Conservation (phyloP, 2,113 vertebrate genomes). For the Bungarus multicinctus region DNA sequence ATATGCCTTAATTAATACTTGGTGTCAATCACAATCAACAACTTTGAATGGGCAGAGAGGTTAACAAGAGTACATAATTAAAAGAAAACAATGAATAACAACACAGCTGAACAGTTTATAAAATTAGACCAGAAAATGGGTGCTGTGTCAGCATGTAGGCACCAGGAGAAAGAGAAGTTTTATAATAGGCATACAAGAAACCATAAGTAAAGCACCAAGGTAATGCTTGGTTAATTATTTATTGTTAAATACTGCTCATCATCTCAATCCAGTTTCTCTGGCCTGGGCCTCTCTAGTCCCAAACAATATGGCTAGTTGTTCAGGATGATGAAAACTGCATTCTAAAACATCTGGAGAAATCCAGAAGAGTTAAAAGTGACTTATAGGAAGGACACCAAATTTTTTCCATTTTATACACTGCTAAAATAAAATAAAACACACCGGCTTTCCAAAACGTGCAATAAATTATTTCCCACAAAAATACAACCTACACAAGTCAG, state of each 20-base stretch:
- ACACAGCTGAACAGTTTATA: conserved; percentile 66
- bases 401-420: not conserved
- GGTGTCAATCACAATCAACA: conserved; percentile 68
- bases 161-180: conserved; percentile 24
- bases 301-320: not conserved
- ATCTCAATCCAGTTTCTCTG: not conserved
- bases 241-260: not conserved
- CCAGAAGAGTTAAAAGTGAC: not conserved
- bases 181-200: not conserved
- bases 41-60: conserved; percentile 65
- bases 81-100: conserved; percentile 68
- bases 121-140: conserved; percentile 66
- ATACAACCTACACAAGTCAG: not conserved
- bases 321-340: not conserved
- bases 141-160: conserved; percentile 59
- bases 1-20: conserved; percentile 75
- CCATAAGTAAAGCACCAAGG: conserved; percentile 26
- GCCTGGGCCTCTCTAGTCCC: not conserved
- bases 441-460: not conserved
- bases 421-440: not conserved
- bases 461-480: not conserved
- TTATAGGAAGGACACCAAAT: not conserved
- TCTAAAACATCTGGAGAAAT: not conserved
- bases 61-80: conserved; percentile 76
- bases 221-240: conserved; percentile 12